Conservation (phyloP, 1,140 invertebrate genomes). For the Heliconius eleuchia region DNA sequence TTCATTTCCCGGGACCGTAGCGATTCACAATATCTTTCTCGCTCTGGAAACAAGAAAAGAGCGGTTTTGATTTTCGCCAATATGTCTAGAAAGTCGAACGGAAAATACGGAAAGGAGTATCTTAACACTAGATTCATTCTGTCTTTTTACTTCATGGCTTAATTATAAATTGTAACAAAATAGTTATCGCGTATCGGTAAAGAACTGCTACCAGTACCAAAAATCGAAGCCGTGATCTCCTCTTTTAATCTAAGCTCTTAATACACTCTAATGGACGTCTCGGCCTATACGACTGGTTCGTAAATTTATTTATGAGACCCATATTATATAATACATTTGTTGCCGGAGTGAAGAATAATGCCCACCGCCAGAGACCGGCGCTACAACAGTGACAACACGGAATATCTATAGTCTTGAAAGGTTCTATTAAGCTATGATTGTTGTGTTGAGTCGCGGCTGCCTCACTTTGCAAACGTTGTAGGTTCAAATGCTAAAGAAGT, state of each 20-base stretch:
- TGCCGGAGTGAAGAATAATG: slow-evolving; percentile 52
- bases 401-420: slow-evolving; percentile 6
- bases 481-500: too few species aligned
- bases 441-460: not conserved
- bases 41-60: too few species aligned
- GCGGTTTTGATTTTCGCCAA: too few species aligned
- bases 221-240: not conserved
- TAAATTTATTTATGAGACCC: slow-evolving; percentile 7
- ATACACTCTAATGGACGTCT: slow-evolving; percentile 4
- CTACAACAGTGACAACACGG: slow-evolving; percentile 48
- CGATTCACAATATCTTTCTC: too few species aligned
- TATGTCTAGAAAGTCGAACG: too few species aligned
- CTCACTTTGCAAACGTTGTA: too few species aligned
- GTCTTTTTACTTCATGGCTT: not conserved
- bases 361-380: slow-evolving; percentile 41
- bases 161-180: not conserved
- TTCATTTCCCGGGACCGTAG: too few species aligned
- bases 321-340: slow-evolving; percentile 32
- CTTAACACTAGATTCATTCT: too few species aligned
- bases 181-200: not conserved
- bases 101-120: too few species aligned
- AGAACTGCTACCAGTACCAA: not conserved
- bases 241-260: not conserved
- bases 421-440: not conserved
- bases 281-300: not conserved